Conservation (phyloP, 2,113 vertebrate species). For the Urocynchramus pylzowi region DNA sequence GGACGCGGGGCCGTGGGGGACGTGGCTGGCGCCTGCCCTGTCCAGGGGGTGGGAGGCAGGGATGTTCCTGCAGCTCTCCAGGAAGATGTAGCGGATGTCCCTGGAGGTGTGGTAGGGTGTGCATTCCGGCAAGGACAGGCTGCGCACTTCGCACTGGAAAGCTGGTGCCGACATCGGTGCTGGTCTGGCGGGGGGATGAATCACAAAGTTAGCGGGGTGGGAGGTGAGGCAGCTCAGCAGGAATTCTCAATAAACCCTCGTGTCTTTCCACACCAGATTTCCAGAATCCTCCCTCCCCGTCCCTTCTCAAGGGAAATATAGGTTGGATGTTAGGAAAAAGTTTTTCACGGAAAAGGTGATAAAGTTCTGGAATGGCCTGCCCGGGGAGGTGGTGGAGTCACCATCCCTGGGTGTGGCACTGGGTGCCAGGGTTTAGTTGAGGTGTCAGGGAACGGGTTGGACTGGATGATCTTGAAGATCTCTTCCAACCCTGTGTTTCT, state of each 20-base stretch:
- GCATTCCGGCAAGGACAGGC: not conserved
- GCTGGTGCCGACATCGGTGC: not conserved
- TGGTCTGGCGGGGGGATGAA: not conserved
- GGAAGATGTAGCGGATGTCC: constrained; percentile 38
- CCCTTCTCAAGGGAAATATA: no score
- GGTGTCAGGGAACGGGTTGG: no score
- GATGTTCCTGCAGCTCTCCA: constrained; percentile 28
- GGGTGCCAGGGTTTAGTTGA: no score
- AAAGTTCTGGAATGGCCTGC: no score
- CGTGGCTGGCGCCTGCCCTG: accelerated
- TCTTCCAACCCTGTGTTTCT: no score
- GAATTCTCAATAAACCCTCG: not conserved
- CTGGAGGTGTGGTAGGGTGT: not conserved
- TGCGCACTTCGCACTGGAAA: not conserved
- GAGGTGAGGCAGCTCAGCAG: not conserved
- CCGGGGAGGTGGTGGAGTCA: no score
- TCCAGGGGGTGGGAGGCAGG: accelerated
- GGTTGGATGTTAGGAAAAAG: no score
- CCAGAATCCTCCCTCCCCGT: not conserved
- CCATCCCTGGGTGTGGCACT: no score
- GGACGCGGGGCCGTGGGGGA: not conserved
- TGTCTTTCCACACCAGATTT: accelerated
- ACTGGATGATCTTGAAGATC: no score
- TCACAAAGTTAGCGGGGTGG: accelerated
- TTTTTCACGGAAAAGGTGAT: no score